Base-by-base conservation (phyloP, 2,797 vertebrate species). In the Chelonia mydas region DNA sequence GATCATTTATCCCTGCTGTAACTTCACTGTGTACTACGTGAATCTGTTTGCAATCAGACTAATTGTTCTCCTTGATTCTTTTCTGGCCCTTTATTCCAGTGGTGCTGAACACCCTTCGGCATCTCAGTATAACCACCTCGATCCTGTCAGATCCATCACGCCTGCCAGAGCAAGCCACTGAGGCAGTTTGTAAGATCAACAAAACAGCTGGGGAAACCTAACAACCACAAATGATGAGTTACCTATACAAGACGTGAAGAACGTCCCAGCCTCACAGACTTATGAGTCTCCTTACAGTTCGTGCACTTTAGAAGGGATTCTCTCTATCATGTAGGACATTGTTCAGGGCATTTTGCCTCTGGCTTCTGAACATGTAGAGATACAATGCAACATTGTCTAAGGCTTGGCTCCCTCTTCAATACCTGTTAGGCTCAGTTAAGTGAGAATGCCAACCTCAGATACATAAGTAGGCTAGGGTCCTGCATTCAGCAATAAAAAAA, bases 91-190 rank as follows among this genome's bases (percentile, higher is more conserved):
- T 55, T 92, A 47, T 91, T 88, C 13, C 97, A 98, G 99, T 99
- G 98, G 99, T 99, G 89, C 98, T 99, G 97, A 98, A 96, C 85
- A 98, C 98, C 3, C 99, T 99, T 53, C 98, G 99, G 59, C 99
- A 99, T 68, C 98, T 99, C 91, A 99, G 99, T 97, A 99, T 98
- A 28, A 99, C 98, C 95, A 99, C 99, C 3, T 99, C 99, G 72
- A 98, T 99, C 74, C 98, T 99, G 54, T 98, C 98, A 1, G 98
- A 99, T 91, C 99, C 99, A 0, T 97, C 98, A 0, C 87, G 97
- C 95, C 98, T 99, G 96, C 99, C 98, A 0, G 98, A 99, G 86
- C 99, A 99, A 98, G 99, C 99, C 0, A 96, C 96, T 1, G 98
- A 99, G 95, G 99, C 99, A 0, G 98, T 98, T 82, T 86, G 90